A percentile compares a stretch with the other conserved stretches of the same genome.
These are phyloP conservation scores for Trichogramma evanescens DNA, from an alignment of 2,888 invertebrate genomes.

Conservation along the genomic window DNA sequence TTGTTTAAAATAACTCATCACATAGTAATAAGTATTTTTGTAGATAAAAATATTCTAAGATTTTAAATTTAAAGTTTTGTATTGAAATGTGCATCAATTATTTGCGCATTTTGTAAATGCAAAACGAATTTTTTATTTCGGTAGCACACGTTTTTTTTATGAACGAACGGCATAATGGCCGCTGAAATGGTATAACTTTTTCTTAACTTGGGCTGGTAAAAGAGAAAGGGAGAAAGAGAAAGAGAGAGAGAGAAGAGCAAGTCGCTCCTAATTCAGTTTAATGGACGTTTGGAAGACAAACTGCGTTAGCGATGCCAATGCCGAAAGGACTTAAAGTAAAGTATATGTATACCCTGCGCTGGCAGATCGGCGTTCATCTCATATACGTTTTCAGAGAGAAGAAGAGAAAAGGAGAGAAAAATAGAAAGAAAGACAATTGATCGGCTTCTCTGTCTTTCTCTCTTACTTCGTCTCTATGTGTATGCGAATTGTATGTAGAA, in stretches of 20 bases:
- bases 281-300: slow-evolving; percentile 36
- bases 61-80: too few relatives aligned
- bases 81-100: too few relatives aligned
- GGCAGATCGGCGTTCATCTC: slow-evolving; percentile 16
- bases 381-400: background rate
- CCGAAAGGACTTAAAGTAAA: slow-evolving; percentile 30
- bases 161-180: slow-evolving; percentile 7
- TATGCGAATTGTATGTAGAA: too few relatives aligned
- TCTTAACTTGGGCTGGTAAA: background rate
- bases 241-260: slow-evolving; percentile 9
- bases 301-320: slow-evolving; percentile 35
- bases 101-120: too few relatives aligned
- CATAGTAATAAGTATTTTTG: too few relatives aligned
- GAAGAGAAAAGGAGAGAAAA: slow-evolving; percentile 9
- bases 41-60: too few relatives aligned
- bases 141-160: too few relatives aligned
- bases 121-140: too few relatives aligned
- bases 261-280: slow-evolving; percentile 33
- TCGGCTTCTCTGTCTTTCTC: background rate
- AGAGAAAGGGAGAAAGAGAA: background rate
- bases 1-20: too few relatives aligned
- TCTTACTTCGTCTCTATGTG: background rate
- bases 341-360: background rate
- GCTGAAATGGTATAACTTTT: background rate
- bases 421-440: background rate